phyloP scores from a whole-genome alignment of 2,797 vertebrate species.

The Loriculus beryllinus region DNA sequence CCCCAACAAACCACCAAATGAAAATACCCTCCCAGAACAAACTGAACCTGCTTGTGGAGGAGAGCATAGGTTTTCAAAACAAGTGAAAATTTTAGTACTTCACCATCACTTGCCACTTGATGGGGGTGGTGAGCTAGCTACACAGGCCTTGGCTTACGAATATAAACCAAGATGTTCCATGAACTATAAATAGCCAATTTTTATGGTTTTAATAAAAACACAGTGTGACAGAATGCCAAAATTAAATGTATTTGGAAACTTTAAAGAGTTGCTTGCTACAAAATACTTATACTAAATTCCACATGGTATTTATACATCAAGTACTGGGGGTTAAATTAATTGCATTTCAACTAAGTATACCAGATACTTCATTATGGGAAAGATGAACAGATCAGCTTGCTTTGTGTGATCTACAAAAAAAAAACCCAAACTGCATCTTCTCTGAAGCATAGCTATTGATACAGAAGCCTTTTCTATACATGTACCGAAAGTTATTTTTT shows the following conservation, averaged over 20 bases:
- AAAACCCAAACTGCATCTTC: neutral
- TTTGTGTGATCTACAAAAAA: neutral
- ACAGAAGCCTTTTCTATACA: neutral
- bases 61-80: neutral
- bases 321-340: neutral
- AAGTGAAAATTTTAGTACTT: neutral
- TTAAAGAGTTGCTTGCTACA: neutral
- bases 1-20: too few species aligned
- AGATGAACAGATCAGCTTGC: neutral
- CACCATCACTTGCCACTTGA: neutral
- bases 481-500: neutral
- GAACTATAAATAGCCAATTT: neutral
- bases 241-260: neutral
- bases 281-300: neutral
- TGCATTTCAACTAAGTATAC: neutral
- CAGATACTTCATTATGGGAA: neutral
- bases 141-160: neutral
- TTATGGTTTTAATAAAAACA: neutral
- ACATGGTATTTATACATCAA: neutral
- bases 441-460: neutral
- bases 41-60: neutral
- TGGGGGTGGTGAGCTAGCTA: neutral
- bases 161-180: neutral
- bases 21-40: neutral
- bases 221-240: neutral